Conservation (phyloP, 2,888 invertebrate species). For the Colletes collaris region DNA sequence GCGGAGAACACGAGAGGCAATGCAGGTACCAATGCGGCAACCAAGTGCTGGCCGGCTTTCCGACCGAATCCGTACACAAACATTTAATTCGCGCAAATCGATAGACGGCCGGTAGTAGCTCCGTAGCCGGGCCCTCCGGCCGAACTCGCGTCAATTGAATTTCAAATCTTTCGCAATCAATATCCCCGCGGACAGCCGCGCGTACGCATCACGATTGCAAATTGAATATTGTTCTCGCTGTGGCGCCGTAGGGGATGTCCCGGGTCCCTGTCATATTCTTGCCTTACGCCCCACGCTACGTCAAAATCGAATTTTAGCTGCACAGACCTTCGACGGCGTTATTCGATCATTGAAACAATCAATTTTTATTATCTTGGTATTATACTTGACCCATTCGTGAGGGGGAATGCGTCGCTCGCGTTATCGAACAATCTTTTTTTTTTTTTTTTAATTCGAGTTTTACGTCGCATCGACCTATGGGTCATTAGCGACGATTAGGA, state of each 20-base stretch:
- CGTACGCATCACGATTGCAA: slow-evolving; percentile 31
- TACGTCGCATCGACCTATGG: too few relatives aligned
- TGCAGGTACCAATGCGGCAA: slow-evolving; percentile 73
- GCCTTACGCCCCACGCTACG: too few relatives aligned
- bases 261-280: neutral
- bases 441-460: too few relatives aligned
- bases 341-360: too few relatives aligned
- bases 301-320: too few relatives aligned
- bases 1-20: slow-evolving; percentile 48
- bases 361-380: too few relatives aligned
- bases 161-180: slow-evolving; percentile 67
- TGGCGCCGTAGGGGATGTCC: too few relatives aligned
- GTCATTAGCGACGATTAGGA: too few relatives aligned
- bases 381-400: too few relatives aligned
- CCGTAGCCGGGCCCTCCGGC: slow-evolving; percentile 26
- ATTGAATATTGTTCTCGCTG: slow-evolving; percentile 35
- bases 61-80: slow-evolving; percentile 68
- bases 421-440: too few relatives aligned
- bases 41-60: slow-evolving; percentile 60
- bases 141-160: slow-evolving; percentile 63
- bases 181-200: slow-evolving; percentile 34
- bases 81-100: slow-evolving; percentile 76
- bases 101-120: slow-evolving; percentile 47
- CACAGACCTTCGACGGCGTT: too few relatives aligned
- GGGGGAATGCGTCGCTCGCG: too few relatives aligned